Percentiles rank a stretch among this genome's conserved stretches.
Evolutionary conservation across 35 echinoderm and acorn worm species (phyloP).

Genomic region (Anneissia japonica): DNA sequence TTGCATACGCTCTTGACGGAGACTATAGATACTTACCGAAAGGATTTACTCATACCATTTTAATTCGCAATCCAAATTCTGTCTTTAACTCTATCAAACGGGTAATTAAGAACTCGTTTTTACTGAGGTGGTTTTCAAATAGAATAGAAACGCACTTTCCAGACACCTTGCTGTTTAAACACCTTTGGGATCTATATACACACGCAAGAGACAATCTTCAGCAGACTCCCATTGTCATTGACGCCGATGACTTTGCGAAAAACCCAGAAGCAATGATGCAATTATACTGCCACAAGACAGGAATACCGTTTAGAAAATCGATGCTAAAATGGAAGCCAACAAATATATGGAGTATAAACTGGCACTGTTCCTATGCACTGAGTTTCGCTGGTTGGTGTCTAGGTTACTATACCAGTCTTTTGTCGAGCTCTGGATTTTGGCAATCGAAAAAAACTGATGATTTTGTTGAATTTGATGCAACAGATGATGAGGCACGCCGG

Average conservation of each 20-base stretch:
- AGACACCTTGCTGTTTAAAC: conserved; percentile 1
- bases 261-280: not conserved
- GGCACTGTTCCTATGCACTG: no score
- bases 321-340: no score
- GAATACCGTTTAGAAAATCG: no score
- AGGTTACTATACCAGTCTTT: no score
- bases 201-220: not conserved
- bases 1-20: conserved; percentile 8
- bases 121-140: not conserved
- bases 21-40: conserved; percentile 1
- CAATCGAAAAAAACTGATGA: no score
- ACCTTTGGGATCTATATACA: conserved; percentile 18
- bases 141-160: no score
- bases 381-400: no score
- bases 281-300: no score
- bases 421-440: no score
- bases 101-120: not conserved
- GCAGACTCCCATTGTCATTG: not conserved
- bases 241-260: conserved; percentile 5
- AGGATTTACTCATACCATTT: conserved; percentile 31
- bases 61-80: conserved; percentile 17
- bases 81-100: not conserved
- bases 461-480: no score
- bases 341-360: no score
- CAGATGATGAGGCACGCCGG: no score